Conservation (phyloP, 2,797 vertebrate species). For the Sebastes matsubarae region DNA sequence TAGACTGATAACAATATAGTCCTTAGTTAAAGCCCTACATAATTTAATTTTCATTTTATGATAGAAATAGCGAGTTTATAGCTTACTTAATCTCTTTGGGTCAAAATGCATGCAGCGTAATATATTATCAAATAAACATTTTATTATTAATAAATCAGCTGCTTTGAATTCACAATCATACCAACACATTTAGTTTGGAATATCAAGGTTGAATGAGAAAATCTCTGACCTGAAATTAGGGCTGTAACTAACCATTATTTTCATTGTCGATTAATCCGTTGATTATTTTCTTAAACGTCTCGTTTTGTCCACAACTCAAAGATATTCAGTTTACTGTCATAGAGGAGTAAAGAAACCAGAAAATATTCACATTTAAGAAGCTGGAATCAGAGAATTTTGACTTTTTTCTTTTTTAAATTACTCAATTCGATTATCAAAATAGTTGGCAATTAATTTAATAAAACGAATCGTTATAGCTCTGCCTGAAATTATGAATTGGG, state of each 20-base stretch:
- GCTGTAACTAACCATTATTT: too few relatives aligned
- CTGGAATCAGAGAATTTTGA: too few relatives aligned
- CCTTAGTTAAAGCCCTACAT: not conserved
- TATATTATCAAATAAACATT: not conserved
- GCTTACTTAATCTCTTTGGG: not conserved
- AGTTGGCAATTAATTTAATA: too few relatives aligned
- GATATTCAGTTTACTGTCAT: too few relatives aligned
- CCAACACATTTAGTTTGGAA: not conserved
- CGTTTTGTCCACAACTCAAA: too few relatives aligned
- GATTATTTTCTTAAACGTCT: too few relatives aligned
- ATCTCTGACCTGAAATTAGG: too few relatives aligned
- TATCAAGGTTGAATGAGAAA: not conserved
- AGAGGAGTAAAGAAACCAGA: too few relatives aligned
- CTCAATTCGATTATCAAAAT: too few relatives aligned
- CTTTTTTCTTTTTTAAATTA: too few relatives aligned
- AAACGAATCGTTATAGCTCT: rapidly evolving
- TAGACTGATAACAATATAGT: not conserved
- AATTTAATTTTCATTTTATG: not conserved
- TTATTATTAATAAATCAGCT: not conserved
- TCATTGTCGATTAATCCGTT: too few relatives aligned
- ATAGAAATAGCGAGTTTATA: not conserved
- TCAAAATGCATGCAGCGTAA: not conserved
- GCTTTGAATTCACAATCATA: not conserved
- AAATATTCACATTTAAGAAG: too few relatives aligned
- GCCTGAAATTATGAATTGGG: not conserved